Percentiles rank a stretch among this genome's conserved stretches.
Evolutionary conservation across 2,888 invertebrate genomes (phyloP).

Genomic region (Parapristionchus giblindavisi): DNA sequence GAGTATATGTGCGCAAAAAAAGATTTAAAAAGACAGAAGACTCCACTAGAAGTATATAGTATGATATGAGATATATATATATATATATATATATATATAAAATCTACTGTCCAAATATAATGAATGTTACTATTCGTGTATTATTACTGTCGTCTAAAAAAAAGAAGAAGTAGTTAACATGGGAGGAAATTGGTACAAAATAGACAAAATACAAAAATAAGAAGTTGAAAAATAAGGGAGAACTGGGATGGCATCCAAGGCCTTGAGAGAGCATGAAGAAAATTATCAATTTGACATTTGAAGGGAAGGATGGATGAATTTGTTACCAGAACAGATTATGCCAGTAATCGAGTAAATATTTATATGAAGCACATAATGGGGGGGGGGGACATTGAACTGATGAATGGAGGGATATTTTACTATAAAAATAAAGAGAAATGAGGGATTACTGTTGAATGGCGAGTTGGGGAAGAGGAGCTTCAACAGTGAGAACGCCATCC

Average conservation of each 20-base stretch:
- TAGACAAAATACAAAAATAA: no score
- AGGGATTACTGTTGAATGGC: constrained; percentile 61
- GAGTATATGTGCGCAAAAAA: no score
- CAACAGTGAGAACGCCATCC: constrained; percentile 94
- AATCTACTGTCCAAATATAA: no score
- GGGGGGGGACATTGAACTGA: background rate
- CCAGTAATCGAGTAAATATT: constrained; percentile 1
- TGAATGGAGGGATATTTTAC: background rate
- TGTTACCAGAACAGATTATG: constrained; percentile 30
- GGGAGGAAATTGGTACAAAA: no score
- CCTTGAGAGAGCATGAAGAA: background rate
- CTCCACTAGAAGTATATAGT: constrained; percentile 15
- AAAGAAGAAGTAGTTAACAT: no score
- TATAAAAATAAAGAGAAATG: background rate
- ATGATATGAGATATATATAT: constrained; percentile 34
- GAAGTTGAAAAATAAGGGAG: background rate
- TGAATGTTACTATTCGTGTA: no score
- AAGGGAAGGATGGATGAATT: background rate
- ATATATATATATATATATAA: no score
- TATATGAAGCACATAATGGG: background rate
- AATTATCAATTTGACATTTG: background rate
- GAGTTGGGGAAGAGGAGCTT: constrained; percentile 85
- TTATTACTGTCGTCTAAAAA: no score
- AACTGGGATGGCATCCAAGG: no score
- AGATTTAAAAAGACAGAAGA: no score